phyloP scores from a whole-genome alignment of 2,113 vertebrate genomes.

The Boleophthalmus pectinirostris region DNA sequence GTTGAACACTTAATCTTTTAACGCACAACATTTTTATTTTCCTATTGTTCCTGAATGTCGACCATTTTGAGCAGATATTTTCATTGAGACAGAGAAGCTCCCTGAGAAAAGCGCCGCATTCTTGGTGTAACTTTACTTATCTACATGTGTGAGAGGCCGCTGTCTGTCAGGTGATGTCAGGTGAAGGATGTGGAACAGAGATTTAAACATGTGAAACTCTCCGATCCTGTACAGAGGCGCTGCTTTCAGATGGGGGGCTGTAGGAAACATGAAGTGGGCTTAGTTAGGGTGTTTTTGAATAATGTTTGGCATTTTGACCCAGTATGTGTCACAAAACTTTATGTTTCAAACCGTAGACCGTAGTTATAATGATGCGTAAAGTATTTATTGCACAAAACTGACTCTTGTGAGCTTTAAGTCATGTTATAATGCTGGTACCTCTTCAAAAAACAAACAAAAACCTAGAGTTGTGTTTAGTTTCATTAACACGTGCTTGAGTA shows the following conservation, averaged over 20 bases:
- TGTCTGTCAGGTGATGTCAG: slow-evolving; percentile 6
- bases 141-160: neutral
- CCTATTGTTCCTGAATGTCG: too few relatives aligned
- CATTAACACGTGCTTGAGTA: too few relatives aligned
- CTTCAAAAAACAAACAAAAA: too few relatives aligned
- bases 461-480: too few relatives aligned
- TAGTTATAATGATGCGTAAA: too few relatives aligned
- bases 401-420: too few relatives aligned
- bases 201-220: slow-evolving; percentile 20
- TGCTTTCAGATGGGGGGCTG: neutral
- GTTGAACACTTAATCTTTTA: neutral
- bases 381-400: too few relatives aligned
- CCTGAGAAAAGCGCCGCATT: slow-evolving; percentile 20
- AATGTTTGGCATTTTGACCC: too few relatives aligned
- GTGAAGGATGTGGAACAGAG: slow-evolving; percentile 30
- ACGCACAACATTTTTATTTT: neutral
- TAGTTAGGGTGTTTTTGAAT: too few relatives aligned
- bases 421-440: too few relatives aligned
- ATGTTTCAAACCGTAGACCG: too few relatives aligned
- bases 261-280: neutral
- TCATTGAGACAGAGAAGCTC: neutral
- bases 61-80: neutral
- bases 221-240: neutral
- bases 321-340: too few relatives aligned
- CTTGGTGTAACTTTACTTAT: slow-evolving; percentile 17